Conservation (phyloP, 2,797 vertebrate genomes). For the Acanthopagrus latus region DNA sequence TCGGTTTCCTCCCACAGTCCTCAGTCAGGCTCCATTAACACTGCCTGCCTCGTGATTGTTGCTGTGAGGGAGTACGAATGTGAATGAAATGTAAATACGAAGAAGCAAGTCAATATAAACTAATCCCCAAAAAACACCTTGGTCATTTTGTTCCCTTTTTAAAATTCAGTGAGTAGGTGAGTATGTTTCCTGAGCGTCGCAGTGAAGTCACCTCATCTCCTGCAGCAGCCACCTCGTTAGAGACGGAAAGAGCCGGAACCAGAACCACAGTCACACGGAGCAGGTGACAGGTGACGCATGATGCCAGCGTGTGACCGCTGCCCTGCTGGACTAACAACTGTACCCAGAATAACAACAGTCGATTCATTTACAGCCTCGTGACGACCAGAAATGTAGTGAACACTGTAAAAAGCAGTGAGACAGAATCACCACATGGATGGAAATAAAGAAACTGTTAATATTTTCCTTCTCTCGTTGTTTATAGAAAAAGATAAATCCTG, state of each 20-base stretch:
- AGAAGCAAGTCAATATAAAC: not conserved
- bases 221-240: not conserved
- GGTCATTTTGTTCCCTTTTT: not conserved
- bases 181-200: not conserved
- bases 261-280: not conserved
- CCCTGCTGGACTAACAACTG: not conserved
- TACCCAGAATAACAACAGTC: too few species aligned
- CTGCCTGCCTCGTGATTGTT: not conserved
- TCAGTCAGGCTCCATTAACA: not conserved
- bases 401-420: too few species aligned
- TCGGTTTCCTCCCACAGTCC: slow-evolving; percentile 31
- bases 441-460: not conserved
- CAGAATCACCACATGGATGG: not conserved
- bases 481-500: not conserved
- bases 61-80: not conserved
- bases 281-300: not conserved
- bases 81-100: slow-evolving; percentile 3
- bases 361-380: not conserved
- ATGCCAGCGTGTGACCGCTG: not conserved
- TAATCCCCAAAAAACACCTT: too few species aligned
- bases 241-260: not conserved
- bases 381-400: too few species aligned
- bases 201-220: not conserved
- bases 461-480: not conserved
- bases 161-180: too few species aligned